Evolutionary conservation across 2,888 invertebrate genomes (phyloP).

Genomic region (Reticulitermes lucifugus): DNA sequence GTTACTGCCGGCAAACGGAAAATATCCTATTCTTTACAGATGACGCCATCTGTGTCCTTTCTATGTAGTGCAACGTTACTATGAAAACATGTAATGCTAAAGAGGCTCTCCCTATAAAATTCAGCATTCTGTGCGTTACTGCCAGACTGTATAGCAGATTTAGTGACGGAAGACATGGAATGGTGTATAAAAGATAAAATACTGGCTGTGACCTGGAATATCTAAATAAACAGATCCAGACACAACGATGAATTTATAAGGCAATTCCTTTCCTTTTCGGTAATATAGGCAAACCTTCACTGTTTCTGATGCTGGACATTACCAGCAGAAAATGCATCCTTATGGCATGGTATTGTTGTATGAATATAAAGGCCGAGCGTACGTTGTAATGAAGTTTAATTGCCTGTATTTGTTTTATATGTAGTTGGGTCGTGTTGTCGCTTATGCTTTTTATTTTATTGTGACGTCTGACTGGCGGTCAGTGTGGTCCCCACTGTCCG

Average conservation of each 20-base stretch:
- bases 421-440: not conserved
- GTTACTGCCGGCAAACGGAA: too few species aligned
- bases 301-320: not conserved
- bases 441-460: not conserved
- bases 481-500: not conserved
- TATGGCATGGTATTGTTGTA: not conserved
- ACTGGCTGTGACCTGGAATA: not conserved
- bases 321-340: not conserved
- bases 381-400: constrained; percentile 24
- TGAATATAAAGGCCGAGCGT: constrained; percentile 10
- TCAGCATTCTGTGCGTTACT: too few species aligned
- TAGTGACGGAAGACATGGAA: too few species aligned
- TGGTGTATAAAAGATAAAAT: too few species aligned
- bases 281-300: not conserved
- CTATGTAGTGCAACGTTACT: too few species aligned
- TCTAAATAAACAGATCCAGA: not conserved
- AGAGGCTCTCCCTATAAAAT: too few species aligned
- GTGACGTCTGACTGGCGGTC: not conserved
- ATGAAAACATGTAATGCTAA: too few species aligned
- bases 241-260: not conserved
- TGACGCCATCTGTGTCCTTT: too few species aligned
- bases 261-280: not conserved
- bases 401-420: not conserved
- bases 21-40: too few species aligned
- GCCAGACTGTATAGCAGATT: too few species aligned